Conservation (phyloP, 2,113 vertebrate species). For the Pachypanchax playfairii region DNA sequence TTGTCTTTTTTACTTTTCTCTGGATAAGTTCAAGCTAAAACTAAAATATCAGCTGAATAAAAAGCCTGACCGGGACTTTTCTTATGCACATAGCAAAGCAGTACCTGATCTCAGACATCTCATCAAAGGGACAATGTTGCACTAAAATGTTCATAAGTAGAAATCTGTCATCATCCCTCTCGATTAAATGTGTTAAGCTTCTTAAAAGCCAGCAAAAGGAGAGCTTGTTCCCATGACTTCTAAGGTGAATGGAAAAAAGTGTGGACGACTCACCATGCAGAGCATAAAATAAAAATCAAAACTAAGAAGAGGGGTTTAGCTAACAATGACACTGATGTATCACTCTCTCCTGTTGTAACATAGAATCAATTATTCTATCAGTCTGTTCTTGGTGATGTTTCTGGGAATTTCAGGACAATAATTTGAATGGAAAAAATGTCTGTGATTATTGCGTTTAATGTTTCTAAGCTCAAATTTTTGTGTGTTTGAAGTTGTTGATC, state of each 20-base stretch:
- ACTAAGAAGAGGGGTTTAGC: conserved; percentile 28
- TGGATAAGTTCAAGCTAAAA: conserved; percentile 48
- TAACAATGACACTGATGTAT: conserved; percentile 34
- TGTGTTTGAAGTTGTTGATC: conserved; percentile 43
- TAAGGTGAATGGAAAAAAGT: conserved; percentile 37
- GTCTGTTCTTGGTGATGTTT: conserved; percentile 5
- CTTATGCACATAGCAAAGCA: too few species aligned
- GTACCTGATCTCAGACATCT: too few species aligned
- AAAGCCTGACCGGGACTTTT: conserved; percentile 13
- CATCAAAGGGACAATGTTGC: background rate
- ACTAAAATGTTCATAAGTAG: background rate
- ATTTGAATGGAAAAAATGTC: conserved; percentile 14
- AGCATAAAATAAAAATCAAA: conserved; percentile 27
- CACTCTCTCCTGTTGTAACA: conserved; percentile 15
- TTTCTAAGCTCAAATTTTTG: background rate
- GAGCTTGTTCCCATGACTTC: conserved; percentile 57
- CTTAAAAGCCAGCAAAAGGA: conserved; percentile 12
- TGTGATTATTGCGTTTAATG: conserved; percentile 14
- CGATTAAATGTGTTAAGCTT: conserved; percentile 7
- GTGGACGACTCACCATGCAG: conserved; percentile 22
- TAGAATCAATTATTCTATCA: conserved; percentile 15
- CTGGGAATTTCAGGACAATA: conserved; percentile 5
- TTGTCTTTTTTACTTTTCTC: conserved; percentile 46
- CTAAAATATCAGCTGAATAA: conserved; percentile 44
- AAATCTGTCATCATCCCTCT: conserved; percentile 20